These are phyloP conservation scores for Azorinus chamasolen DNA, from an alignment of 2,888 invertebrate genomes.

Conservation along the genomic window DNA sequence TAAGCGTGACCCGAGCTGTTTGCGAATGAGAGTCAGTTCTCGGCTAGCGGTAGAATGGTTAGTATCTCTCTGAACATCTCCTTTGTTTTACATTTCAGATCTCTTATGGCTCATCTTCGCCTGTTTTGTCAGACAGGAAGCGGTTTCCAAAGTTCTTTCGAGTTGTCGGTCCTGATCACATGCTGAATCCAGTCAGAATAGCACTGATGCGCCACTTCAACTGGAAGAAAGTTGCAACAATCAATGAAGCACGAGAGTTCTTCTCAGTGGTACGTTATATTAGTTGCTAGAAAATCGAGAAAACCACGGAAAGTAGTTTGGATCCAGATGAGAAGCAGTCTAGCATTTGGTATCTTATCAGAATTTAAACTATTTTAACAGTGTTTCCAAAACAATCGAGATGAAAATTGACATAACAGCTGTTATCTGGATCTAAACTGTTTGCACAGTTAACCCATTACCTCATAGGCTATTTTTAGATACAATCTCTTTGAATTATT, in stretches of 20 bases:
- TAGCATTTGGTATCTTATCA: too few species aligned
- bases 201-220: slow-evolving; percentile 98
- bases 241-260: slow-evolving; percentile 98
- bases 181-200: slow-evolving; percentile 98
- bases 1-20: too few species aligned
- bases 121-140: slow-evolving; percentile 97
- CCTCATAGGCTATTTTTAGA: too few species aligned
- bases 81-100: slow-evolving; percentile 89
- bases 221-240: slow-evolving; percentile 98
- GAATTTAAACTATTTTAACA: too few species aligned
- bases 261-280: slow-evolving; percentile 95
- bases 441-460: too few species aligned
- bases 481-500: too few species aligned
- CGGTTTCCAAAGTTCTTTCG: slow-evolving; percentile 98
- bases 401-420: too few species aligned
- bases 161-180: slow-evolving; percentile 98
- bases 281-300: neutral
- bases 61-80: too few species aligned
- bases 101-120: slow-evolving; percentile 98
- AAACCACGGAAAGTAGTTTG: neutral
- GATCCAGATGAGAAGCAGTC: neutral
- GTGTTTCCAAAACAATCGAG: neutral
- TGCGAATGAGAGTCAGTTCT: too few species aligned
- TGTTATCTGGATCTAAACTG: too few species aligned
- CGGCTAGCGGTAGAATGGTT: too few species aligned